These are phyloP conservation scores for Rhinichthys klamathensis DNA, from an alignment of 2,113 vertebrate species.

Conservation along the genomic window DNA sequence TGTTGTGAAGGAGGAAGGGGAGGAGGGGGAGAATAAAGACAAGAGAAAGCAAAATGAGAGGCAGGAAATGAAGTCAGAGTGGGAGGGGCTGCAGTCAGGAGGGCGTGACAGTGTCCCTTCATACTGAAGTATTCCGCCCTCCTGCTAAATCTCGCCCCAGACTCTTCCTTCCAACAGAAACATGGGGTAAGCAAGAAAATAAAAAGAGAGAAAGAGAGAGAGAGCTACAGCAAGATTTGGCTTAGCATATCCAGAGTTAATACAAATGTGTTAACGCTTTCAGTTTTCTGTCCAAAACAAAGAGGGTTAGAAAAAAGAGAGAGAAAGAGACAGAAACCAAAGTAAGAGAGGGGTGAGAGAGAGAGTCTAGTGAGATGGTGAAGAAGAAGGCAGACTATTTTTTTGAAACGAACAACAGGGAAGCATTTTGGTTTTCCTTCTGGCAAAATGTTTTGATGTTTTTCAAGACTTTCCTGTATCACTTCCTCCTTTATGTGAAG, in stretches of 20 bases:
- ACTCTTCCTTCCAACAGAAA: conserved; percentile 57
- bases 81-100: conserved; percentile 54
- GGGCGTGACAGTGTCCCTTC: conserved; percentile 65
- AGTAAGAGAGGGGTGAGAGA: conserved; percentile 25
- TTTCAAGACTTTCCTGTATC: conserved; percentile 50
- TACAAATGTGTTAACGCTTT: conserved; percentile 57
- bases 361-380: conserved; percentile 59
- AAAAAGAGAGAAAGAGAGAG: conserved; percentile 49
- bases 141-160: conserved; percentile 51
- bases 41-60: conserved; percentile 56
- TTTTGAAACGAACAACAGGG: conserved; percentile 61
- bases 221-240: conserved; percentile 59
- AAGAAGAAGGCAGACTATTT: conserved; percentile 63
- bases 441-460: conserved; percentile 63
- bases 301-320: conserved; percentile 23
- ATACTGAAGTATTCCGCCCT: conserved; percentile 60
- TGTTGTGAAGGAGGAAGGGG: conserved; percentile 62
- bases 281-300: conserved; percentile 46
- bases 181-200: conserved; percentile 27
- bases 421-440: conserved; percentile 68
- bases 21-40: conserved; percentile 60
- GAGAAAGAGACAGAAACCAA: conserved; percentile 53
- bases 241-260: conserved; percentile 60
- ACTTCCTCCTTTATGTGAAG: conserved; percentile 53
- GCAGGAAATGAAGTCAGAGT: conserved; percentile 59